Conservation (phyloP, 2,888 invertebrate genomes). For the Palloptera scutellata region DNA sequence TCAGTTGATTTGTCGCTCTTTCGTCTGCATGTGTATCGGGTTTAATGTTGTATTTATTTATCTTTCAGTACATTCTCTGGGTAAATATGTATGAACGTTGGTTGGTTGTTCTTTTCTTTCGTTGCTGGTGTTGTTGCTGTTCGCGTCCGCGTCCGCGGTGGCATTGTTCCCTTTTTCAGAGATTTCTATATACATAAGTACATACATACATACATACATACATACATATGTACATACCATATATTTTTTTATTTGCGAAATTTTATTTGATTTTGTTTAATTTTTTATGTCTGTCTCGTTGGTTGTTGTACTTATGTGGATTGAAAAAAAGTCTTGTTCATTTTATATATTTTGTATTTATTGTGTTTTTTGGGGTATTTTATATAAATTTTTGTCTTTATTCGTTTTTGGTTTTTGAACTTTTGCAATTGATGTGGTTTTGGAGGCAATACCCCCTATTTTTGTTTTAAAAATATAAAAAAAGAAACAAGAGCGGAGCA, state of each 20-base stretch:
- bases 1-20: constrained; percentile 31
- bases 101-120: constrained; percentile 20
- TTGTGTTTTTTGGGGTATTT: not conserved
- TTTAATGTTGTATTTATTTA: constrained; percentile 36
- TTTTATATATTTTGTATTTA: not conserved
- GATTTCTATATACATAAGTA: constrained; percentile 8
- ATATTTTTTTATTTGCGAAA: not conserved
- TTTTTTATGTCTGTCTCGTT: not conserved
- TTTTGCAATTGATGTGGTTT: constrained; percentile 17
- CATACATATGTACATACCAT: constrained; percentile 5
- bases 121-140: constrained; percentile 14
- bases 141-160: constrained; percentile 1
- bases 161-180: constrained; percentile 22
- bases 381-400: constrained; percentile 6
- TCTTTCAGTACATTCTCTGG: constrained; percentile 25
- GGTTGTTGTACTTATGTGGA: too few relatives aligned
- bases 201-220: not conserved
- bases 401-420: constrained; percentile 17
- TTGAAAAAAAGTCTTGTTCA: too few relatives aligned
- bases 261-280: constrained; percentile 1
- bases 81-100: too few relatives aligned
- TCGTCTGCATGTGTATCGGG: constrained; percentile 16
- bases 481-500: too few relatives aligned
- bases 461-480: too few relatives aligned
- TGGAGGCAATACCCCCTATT: constrained; percentile 21